Evolutionary conservation across 2,113 vertebrate genomes (phyloP), one percentile per base, ranked within the genome.

Genomic region (Cavia aperea): DNA sequence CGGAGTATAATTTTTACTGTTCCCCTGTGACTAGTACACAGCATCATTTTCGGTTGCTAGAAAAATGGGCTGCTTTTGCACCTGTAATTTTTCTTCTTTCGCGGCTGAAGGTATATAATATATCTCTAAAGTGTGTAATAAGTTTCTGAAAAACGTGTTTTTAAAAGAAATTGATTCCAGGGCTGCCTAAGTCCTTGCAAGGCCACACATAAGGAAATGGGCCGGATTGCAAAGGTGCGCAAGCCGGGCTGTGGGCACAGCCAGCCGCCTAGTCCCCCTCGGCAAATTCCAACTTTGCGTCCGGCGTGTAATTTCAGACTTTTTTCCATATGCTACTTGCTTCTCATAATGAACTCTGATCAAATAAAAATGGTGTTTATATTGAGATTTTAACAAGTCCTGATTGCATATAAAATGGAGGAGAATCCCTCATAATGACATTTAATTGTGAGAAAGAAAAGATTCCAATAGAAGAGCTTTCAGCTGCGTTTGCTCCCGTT

Each of bases 81-180:
- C 98, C 97, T 97, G 98, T 98, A 96, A 98, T 99, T 98, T 98
- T 98, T 99, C 98, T 98, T 98, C 97, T 97, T 98, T 97, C 97
- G 97, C 97, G 70, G 97, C 97, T 98, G 98, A 98, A 99, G 98
- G 98, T 98, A 98, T 98, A 98, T 99, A 98, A 98, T 99, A 98
- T 98, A 98, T 99, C 98, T 98, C 98, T 98, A 98, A 98, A 98
- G 97, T 97, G 97, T 97, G 98, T 98, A 98, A 98, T 98, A 98
- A 98, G 98, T 98, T 98, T 98, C 98, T 98, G 98, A 98, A 98
- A 98, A 98, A 98, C 97, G 97, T 98, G 98, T 98, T 99, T 99
- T 99, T 98, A 98, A 98, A 98, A 98, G 98, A 98, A 99, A 99
- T 99, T 98, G 98, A 98, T 98, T 98, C 96, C 97, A 97, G 97